Percentiles rank a stretch among this genome's conserved stretches.
Conservation (phyloP, 1,140 invertebrate species). For the Eumeta japonica region DNA sequence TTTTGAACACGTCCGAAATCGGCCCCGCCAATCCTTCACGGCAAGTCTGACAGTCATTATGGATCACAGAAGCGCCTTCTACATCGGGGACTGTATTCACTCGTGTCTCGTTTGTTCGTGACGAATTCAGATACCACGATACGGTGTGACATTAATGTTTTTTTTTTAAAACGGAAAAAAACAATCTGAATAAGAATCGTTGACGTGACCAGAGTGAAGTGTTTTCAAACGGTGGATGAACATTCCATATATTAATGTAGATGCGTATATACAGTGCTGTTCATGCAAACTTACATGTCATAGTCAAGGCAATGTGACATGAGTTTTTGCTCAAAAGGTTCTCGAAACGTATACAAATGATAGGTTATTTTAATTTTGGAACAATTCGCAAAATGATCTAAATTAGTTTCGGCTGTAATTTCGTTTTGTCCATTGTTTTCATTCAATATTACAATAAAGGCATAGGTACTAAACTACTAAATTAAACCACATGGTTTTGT, state of each 20-base stretch:
- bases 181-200: neutral
- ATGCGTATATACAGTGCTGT: neutral
- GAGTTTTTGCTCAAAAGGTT: too few relatives aligned
- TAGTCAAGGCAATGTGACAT: neutral
- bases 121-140: too few relatives aligned
- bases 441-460: too few relatives aligned
- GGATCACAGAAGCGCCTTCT: too few relatives aligned
- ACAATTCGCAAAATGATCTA: too few relatives aligned
- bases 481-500: constrained; percentile 49
- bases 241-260: neutral
- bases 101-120: too few relatives aligned
- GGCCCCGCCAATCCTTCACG: constrained; percentile 46
- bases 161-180: neutral
- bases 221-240: neutral
- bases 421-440: too few relatives aligned
- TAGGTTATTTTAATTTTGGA: too few relatives aligned
- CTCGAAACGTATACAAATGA: too few relatives aligned
- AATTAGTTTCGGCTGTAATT: too few relatives aligned
- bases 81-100: too few relatives aligned
- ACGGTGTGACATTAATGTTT: neutral
- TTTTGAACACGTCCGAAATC: constrained; percentile 48
- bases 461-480: constrained; percentile 52
- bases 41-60: constrained; percentile 48
- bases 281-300: neutral
- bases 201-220: too few relatives aligned